Percentiles rank a stretch among this genome's conserved stretches.
These are phyloP conservation scores for Aphelenchoides bicaudatus DNA, from an alignment of 2,888 invertebrate genomes.

Conservation along the genomic window DNA sequence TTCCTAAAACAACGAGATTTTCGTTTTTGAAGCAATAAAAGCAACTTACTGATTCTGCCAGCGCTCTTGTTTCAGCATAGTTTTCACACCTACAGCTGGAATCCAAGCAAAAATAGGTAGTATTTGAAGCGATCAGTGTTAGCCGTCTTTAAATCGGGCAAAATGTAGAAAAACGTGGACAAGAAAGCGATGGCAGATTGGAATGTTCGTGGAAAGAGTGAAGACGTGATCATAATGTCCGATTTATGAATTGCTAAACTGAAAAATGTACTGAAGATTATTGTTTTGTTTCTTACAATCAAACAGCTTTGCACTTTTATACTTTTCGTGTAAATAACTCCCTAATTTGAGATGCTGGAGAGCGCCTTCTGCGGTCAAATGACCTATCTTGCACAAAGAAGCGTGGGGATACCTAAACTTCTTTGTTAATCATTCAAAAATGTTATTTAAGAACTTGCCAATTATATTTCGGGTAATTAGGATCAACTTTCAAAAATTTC, in stretches of 20 bases:
- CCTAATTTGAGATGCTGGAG: constrained; percentile 79
- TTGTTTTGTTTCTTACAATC: constrained; percentile 23
- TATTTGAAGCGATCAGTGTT: constrained; percentile 30
- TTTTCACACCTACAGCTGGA: constrained; percentile 30
- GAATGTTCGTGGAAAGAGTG: constrained; percentile 81
- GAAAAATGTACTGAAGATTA: background rate
- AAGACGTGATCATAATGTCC: constrained; percentile 65
- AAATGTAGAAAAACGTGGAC: constrained; percentile 68
- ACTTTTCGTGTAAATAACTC: constrained; percentile 65
- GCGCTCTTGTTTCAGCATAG: constrained; percentile 25
- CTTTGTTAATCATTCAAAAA: constrained; percentile 15
- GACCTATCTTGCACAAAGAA: constrained; percentile 61
- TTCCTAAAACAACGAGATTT: constrained; percentile 11
- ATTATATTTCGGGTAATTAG: constrained; percentile 25
- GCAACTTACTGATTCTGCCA: constrained; percentile 18
- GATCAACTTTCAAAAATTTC: constrained; percentile 37
- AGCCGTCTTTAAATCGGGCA: constrained; percentile 20
- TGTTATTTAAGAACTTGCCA: constrained; percentile 35
- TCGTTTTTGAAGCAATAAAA: background rate
- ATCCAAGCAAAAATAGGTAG: constrained; percentile 37
- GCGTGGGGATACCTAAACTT: constrained; percentile 24
- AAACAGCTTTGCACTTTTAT: constrained; percentile 37
- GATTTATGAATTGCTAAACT: constrained; percentile 22
- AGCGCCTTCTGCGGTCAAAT: constrained; percentile 77
- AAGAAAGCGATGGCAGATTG: constrained; percentile 81